Base-by-base conservation (phyloP, 2,113 vertebrate genomes). In the Malaclemys terrapin region DNA sequence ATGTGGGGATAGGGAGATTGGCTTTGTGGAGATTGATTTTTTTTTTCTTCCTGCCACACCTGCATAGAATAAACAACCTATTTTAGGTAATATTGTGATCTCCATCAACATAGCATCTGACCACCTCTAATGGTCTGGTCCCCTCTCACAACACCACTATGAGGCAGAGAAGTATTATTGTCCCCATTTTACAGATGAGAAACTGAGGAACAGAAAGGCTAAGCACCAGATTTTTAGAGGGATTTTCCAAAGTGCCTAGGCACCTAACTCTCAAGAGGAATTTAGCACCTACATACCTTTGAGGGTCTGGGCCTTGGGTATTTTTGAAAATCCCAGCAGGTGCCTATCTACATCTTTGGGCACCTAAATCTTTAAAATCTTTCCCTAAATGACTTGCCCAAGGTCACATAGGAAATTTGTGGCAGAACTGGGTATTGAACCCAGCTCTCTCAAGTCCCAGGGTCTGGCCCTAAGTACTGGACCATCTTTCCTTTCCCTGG, bases 401-500 rank as follows among this genome's bases (percentile, higher is more conserved):
- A 31, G 27, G 11, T 59, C 65, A n/a, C 35, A 69, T 20, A n/a
- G 35, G 35, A 69, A 69, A 8, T n/a, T 17, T 38, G 65, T n/a
- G 65, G 13, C 17, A 38, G 35, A 69, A n/a, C 17, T 38, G 29
- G 7, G 35, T n/a, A 69, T 19, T 69, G 35, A 69, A 69, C 35
- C 35, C 62, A 69, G 16, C 27, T 69, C 62, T 69, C 35, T n/a
- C 62, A 69, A 59, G 56, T 59, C 24, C 56, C 24, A n/a, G 31
- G 13, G 29, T n/a, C 31, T 6, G 3, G 35, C 65, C 16, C 65
- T 17, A n/a, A n/a, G 5, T 25, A 25, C 6, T 42, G 8, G 9
- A 22, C 10, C 20, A 2, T 1, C 19, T 79, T 35, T 47, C 24
- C n/a, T 65, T 6, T 20, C 1, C 0, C 45, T 3, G 2, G 19